These are phyloP conservation scores for Scaptomyza montana DNA, from an alignment of 1,140 invertebrate species.

Conservation along the genomic window DNA sequence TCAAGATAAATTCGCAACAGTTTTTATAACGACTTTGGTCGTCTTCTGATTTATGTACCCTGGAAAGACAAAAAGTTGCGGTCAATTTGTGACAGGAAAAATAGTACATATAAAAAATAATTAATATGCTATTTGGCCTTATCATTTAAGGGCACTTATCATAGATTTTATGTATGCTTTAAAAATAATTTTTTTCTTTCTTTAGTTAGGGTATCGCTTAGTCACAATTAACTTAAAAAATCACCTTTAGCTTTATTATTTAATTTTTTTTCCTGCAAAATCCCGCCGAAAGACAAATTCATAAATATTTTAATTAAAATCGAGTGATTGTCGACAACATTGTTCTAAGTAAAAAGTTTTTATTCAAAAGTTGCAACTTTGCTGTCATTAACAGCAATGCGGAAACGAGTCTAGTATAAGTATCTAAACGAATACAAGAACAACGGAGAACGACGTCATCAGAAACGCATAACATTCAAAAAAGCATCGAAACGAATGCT, in stretches of 20 bases:
- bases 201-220: neutral
- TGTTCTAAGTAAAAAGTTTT: conserved; percentile 70
- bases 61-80: neutral
- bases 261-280: neutral
- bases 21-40: conserved; percentile 24
- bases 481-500: conserved; percentile 20
- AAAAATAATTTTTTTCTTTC: too few relatives aligned
- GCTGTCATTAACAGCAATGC: conserved; percentile 46
- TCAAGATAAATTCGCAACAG: conserved; percentile 49
- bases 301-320: conserved; percentile 79
- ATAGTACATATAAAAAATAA: too few relatives aligned
- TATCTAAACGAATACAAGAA: neutral
- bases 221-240: neutral
- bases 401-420: conserved; percentile 48
- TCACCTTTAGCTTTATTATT: neutral
- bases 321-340: conserved; percentile 63
- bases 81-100: neutral
- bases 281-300: conserved; percentile 55
- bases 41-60: conserved; percentile 33
- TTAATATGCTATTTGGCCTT: too few relatives aligned
- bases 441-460: conserved; percentile 55
- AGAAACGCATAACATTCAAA: conserved; percentile 69
- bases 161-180: neutral
- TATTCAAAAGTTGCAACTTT: conserved; percentile 52
- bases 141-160: neutral